Evolutionary conservation across 2,797 vertebrate species (phyloP).

Genomic region (Cercopithecus petaurista): DNA sequence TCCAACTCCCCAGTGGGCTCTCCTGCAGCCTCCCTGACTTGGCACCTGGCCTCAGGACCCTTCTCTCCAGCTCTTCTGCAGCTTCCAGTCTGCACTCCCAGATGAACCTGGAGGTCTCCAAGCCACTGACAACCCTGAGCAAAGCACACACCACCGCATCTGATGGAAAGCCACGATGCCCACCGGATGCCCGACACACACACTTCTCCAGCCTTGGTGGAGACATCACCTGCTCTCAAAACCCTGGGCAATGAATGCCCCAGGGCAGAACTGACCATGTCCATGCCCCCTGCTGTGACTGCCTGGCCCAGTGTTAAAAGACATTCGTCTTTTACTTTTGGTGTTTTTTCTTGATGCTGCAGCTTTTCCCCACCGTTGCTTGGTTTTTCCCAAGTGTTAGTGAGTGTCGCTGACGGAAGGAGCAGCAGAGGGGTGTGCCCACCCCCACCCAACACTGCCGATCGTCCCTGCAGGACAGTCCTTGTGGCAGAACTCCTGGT

Average conservation of each 20-base stretch:
- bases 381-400: not conserved
- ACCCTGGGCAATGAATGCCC: not conserved
- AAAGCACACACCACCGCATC: not conserved
- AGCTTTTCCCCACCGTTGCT: not conserved
- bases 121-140: not conserved
- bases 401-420: not conserved
- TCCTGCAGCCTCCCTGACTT: not conserved
- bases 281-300: not conserved
- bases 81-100: not conserved
- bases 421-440: rapidly evolving
- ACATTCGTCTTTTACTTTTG: not conserved
- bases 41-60: not conserved
- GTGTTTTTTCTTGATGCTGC: not conserved
- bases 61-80: not conserved
- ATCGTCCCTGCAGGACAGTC: not conserved
- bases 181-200: too few relatives aligned
- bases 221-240: not conserved
- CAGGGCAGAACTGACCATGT: not conserved
- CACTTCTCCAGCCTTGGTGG: not conserved
- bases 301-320: not conserved
- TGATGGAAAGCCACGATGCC: not conserved
- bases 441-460: not conserved
- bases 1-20: rapidly evolving
- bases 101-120: not conserved
- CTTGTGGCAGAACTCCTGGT: not conserved